Percentiles rank a stretch among this genome's conserved stretches.
Evolutionary conservation across 2,797 vertebrate genomes (phyloP).

Genomic region (Microctenopoma steveboyesi): DNA sequence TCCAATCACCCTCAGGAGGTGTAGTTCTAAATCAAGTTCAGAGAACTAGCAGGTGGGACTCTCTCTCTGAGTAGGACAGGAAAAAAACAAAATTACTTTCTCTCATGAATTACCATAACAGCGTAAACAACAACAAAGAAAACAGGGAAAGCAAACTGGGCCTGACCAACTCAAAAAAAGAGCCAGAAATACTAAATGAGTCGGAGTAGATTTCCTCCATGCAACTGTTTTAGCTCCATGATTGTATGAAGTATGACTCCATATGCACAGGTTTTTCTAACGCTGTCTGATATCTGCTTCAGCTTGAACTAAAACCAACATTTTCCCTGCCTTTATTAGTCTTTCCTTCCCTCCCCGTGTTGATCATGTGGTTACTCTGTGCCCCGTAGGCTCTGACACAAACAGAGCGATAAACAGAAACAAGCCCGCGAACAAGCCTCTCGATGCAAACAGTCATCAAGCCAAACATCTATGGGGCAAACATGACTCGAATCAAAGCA

Average conservation of each 20-base stretch:
- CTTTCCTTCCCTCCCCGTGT: constrained; percentile 28
- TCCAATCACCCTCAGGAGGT: too few relatives aligned
- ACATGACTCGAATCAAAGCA: constrained; percentile 64
- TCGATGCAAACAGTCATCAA: constrained; percentile 57
- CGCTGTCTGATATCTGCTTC: constrained; percentile 13
- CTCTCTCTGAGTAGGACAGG: too few relatives aligned
- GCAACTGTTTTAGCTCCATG: too few relatives aligned
- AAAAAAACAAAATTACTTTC: too few relatives aligned
- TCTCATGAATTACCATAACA: too few relatives aligned
- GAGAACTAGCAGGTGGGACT: too few relatives aligned
- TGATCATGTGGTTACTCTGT: constrained; percentile 37
- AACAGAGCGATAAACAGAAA: constrained; percentile 65
- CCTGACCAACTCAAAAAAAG: too few relatives aligned
- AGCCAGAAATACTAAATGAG: too few relatives aligned
- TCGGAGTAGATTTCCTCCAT: too few relatives aligned
- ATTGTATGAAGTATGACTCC: neutral
- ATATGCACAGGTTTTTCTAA: neutral
- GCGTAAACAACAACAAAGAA: too few relatives aligned
- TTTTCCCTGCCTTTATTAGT: constrained; percentile 45
- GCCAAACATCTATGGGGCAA: constrained; percentile 70
- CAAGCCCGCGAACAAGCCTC: constrained; percentile 43
- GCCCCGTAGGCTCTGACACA: constrained; percentile 43
- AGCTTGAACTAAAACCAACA: constrained; percentile 25
- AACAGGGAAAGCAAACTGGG: too few relatives aligned
- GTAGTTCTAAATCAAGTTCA: too few relatives aligned